phyloP scores from a whole-genome alignment of 1,140 invertebrate genomes.

The Caligus rogercresseyi region DNA sequence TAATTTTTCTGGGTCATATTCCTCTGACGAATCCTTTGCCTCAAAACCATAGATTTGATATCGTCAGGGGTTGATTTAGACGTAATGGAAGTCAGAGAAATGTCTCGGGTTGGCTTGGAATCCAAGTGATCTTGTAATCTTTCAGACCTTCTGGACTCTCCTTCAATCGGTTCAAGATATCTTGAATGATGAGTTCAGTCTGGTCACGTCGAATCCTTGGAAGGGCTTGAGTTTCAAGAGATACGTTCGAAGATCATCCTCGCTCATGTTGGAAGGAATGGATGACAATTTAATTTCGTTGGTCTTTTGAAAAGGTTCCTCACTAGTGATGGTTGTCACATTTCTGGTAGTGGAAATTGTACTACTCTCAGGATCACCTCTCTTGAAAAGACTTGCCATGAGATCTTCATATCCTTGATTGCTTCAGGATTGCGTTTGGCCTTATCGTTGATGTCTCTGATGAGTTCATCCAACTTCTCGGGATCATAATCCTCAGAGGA shows the following conservation, averaged over 20 bases:
- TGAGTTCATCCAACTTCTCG: not conserved
- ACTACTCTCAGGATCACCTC: no score
- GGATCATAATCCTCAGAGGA: not conserved
- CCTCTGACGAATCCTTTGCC: not conserved
- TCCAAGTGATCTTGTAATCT: not conserved
- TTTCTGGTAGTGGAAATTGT: not conserved
- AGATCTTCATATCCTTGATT: not conserved
- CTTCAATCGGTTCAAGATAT: not conserved
- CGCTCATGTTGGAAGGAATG: not conserved
- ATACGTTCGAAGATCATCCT: not conserved
- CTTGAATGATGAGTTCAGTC: not conserved
- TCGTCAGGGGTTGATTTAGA: not conserved
- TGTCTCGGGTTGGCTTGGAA: not conserved
- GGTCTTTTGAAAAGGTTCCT: not conserved
- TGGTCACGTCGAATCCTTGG: not conserved
- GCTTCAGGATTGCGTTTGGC: not conserved
- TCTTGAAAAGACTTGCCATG: not conserved
- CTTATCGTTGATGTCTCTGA: not conserved
- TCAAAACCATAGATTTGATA: not conserved
- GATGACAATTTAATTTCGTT: not conserved
- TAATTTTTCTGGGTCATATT: not conserved
- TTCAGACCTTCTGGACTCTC: not conserved
- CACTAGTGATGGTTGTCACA: not conserved
- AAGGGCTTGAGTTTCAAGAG: not conserved
- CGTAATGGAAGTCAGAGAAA: not conserved